Evolutionary conservation across 2,113 vertebrate species (phyloP).

Genomic region (Ancistrus triradiatus): DNA sequence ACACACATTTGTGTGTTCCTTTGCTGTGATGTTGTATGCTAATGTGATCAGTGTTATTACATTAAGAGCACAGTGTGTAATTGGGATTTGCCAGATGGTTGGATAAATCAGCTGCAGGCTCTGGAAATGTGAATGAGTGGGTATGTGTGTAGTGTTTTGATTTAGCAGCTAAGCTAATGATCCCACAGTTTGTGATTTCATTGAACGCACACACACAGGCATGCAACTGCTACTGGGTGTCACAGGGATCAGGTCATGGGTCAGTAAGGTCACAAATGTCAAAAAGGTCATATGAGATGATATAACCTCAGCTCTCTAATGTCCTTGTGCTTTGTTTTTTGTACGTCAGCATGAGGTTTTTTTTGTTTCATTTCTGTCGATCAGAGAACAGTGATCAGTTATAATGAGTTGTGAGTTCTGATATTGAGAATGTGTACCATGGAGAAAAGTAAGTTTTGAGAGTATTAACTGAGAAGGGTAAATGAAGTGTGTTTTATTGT

Average conservation of each 20-base stretch:
- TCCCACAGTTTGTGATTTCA: slow-evolving; percentile 1
- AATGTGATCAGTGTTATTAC: slow-evolving; percentile 22
- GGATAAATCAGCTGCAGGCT: slow-evolving; percentile 17
- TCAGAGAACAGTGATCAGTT: no score
- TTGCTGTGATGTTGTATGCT: slow-evolving; percentile 2
- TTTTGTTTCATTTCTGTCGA: no score
- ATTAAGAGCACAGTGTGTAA: slow-evolving; percentile 1
- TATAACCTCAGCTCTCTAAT: slow-evolving; percentile 2
- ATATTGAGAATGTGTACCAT: no score
- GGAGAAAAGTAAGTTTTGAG: no score
- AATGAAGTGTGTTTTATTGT: no score
- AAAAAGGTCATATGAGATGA: slow-evolving; percentile 9
- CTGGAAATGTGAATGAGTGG: slow-evolving; percentile 3
- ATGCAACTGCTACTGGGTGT: not conserved
- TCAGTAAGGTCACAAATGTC: slow-evolving; percentile 12
- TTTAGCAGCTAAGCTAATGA: not conserved
- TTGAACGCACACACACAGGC: slow-evolving; percentile 10
- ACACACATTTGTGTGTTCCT: no score
- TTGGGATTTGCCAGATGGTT: slow-evolving; percentile 15
- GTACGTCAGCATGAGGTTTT: no score
- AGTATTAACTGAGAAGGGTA: no score
- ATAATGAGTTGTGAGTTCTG: no score
- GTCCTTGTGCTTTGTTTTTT: not conserved
- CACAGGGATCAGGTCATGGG: slow-evolving; percentile 11
- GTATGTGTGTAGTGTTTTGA: not conserved